phyloP scores from a whole-genome alignment of 2,888 invertebrate genomes.

The Gari tellinella region DNA sequence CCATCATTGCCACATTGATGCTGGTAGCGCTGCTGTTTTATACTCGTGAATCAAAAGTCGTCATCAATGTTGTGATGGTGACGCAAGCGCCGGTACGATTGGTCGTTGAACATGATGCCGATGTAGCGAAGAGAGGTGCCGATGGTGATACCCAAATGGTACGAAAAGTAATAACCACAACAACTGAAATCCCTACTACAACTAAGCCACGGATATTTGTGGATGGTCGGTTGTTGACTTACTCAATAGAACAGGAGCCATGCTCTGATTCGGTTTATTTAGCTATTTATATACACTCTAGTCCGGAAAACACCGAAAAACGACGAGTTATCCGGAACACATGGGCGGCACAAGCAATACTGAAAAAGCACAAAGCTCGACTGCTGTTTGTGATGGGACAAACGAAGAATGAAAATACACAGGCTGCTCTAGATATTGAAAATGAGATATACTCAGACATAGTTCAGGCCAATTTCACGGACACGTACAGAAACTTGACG shows the following conservation, averaged over 20 bases:
- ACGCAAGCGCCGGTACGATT: slow-evolving; percentile 9
- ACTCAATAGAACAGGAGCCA: slow-evolving; percentile 23
- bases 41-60: slow-evolving; percentile 29
- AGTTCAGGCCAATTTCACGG: slow-evolving; percentile 83
- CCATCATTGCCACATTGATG: slow-evolving; percentile 26
- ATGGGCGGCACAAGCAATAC: slow-evolving; percentile 76
- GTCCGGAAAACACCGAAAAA: slow-evolving; percentile 78
- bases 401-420: slow-evolving; percentile 59
- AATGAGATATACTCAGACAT: slow-evolving; percentile 78
- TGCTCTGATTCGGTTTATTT: slow-evolving; percentile 60
- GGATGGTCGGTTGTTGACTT: slow-evolving; percentile 31
- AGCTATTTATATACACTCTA: slow-evolving; percentile 81
- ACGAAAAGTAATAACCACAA: slow-evolving; percentile 14
- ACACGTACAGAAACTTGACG: slow-evolving; percentile 85
- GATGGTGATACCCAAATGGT: not conserved
- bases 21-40: slow-evolving; percentile 26
- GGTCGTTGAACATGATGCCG: not conserved
- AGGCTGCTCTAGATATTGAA: slow-evolving; percentile 75
- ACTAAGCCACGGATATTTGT: slow-evolving; percentile 25
- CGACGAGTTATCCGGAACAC: slow-evolving; percentile 78
- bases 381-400: slow-evolving; percentile 81
- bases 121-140: not conserved
- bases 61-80: slow-evolving; percentile 21
- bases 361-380: slow-evolving; percentile 67
- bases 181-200: slow-evolving; percentile 30